A percentile compares a stretch with the other conserved stretches of the same genome.
These are phyloP conservation scores for Athalia circularis DNA, from an alignment of 2,888 invertebrate genomes.

Conservation along the genomic window DNA sequence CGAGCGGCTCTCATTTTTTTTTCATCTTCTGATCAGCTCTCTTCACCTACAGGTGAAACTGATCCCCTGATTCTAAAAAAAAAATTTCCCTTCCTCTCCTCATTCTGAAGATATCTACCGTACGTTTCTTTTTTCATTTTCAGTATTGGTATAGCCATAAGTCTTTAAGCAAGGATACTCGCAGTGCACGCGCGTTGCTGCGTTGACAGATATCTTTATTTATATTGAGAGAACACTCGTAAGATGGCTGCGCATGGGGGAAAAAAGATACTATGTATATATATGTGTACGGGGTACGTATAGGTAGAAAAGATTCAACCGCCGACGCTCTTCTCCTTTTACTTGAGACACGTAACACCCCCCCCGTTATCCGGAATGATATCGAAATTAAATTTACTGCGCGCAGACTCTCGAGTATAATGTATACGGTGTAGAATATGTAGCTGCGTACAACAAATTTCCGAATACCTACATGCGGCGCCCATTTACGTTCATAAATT, in stretches of 20 bases:
- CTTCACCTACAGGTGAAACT: too few species aligned
- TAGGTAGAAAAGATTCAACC: too few species aligned
- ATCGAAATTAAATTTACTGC: slow-evolving; percentile 23
- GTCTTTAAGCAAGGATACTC: slow-evolving; percentile 11
- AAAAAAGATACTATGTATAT: neutral
- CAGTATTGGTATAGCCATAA: neutral
- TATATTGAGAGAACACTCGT: slow-evolving; percentile 21
- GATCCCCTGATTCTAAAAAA: neutral
- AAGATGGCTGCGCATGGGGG: slow-evolving; percentile 2
- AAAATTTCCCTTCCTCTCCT: neutral
- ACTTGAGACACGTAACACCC: neutral
- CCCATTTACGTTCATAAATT: too few species aligned
- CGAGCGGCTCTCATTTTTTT: too few species aligned
- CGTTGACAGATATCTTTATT: slow-evolving; percentile 39
- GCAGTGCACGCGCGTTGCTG: slow-evolving; percentile 15
- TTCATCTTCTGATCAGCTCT: too few species aligned
- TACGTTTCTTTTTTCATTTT: neutral
- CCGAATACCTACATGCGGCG: too few species aligned
- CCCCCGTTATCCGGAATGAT: slow-evolving; percentile 15
- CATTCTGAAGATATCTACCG: too few species aligned
- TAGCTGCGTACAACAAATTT: neutral
- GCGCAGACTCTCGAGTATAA: neutral
- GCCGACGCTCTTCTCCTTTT: neutral
- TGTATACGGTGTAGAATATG: neutral
- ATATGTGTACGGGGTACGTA: too few species aligned